phyloP scores from a whole-genome alignment of 2,888 invertebrate species.

The Cartodere bifasciata region DNA sequence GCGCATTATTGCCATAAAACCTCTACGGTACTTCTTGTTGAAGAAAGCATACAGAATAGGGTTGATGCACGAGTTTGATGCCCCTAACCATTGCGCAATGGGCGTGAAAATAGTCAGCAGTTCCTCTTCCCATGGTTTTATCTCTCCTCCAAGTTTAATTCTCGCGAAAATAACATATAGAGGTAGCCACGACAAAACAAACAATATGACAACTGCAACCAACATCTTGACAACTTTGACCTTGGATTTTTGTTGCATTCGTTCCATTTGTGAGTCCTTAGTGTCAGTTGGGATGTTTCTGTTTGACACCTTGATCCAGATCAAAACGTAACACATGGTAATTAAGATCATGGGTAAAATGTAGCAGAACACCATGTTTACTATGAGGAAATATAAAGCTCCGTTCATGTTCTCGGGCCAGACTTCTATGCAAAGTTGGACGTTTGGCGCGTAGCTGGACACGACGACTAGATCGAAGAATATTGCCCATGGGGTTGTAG shows the following conservation, averaged over 20 bases:
- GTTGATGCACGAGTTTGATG: slow-evolving; percentile 91
- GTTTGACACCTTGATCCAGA: slow-evolving; percentile 66
- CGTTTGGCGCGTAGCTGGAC: slow-evolving; percentile 60
- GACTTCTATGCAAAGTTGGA: slow-evolving; percentile 65
- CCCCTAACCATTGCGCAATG: slow-evolving; percentile 83
- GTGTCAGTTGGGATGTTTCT: slow-evolving; percentile 83
- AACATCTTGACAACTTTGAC: slow-evolving; percentile 93
- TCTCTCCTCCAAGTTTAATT: slow-evolving; percentile 67
- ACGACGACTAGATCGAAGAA: slow-evolving; percentile 73
- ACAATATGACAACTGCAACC: slow-evolving; percentile 83
- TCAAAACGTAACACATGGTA: slow-evolving; percentile 81
- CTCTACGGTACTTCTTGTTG: slow-evolving; percentile 84
- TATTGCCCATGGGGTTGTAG: slow-evolving; percentile 82
- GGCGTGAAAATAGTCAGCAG: slow-evolving; percentile 71
- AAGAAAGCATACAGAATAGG: slow-evolving; percentile 90
- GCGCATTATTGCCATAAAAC: slow-evolving; percentile 78
- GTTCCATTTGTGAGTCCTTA: slow-evolving; percentile 81
- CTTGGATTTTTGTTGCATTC: slow-evolving; percentile 88
- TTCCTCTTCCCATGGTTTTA: slow-evolving; percentile 67
- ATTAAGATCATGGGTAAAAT: slow-evolving; percentile 83
- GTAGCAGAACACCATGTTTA: slow-evolving; percentile 82
- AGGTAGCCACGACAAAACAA: slow-evolving; percentile 87
- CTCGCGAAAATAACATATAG: slow-evolving; percentile 80
- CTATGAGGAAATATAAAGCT: slow-evolving; percentile 75
- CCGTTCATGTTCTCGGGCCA: slow-evolving; percentile 80